These are phyloP conservation scores for Smittia aterrima DNA, from an alignment of 2,888 invertebrate genomes.

Conservation along the genomic window DNA sequence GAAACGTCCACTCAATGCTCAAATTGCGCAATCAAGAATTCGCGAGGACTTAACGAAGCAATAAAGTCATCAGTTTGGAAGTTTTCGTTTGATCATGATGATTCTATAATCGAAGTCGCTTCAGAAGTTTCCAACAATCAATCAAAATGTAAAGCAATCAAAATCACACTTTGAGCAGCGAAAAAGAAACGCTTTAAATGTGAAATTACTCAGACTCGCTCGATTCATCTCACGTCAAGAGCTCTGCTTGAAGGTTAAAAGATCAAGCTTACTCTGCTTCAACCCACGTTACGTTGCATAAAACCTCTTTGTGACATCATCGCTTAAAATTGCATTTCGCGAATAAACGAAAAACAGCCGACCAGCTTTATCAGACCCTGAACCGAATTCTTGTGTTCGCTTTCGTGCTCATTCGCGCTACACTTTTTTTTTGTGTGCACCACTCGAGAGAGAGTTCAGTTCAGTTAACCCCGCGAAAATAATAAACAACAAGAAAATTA, in stretches of 20 bases:
- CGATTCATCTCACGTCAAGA: not conserved
- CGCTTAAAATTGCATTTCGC: not conserved
- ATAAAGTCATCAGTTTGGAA: not conserved
- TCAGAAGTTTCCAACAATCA: not conserved
- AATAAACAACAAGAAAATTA: not conserved
- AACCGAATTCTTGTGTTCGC: constrained; percentile 8
- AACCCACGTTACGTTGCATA: not conserved
- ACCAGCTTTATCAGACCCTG: constrained; percentile 26
- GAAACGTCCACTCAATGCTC: too few species aligned
- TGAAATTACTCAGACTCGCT: not conserved
- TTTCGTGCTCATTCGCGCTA: not conserved
- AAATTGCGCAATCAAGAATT: too few species aligned
- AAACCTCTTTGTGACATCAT: not conserved
- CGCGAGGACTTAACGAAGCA: not conserved
- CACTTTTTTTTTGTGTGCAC: not conserved
- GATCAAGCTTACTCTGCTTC: not conserved
- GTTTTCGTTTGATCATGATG: not conserved
- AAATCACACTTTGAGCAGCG: too few species aligned
- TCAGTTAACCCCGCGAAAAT: not conserved
- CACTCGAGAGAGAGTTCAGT: not conserved
- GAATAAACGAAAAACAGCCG: not conserved
- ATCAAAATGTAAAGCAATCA: not conserved
- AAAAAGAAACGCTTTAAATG: too few species aligned
- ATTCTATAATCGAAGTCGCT: not conserved
- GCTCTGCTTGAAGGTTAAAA: not conserved